Evolutionary conservation across 1,140 invertebrate genomes (phyloP).

Genomic region (Drosophila orosa): DNA sequence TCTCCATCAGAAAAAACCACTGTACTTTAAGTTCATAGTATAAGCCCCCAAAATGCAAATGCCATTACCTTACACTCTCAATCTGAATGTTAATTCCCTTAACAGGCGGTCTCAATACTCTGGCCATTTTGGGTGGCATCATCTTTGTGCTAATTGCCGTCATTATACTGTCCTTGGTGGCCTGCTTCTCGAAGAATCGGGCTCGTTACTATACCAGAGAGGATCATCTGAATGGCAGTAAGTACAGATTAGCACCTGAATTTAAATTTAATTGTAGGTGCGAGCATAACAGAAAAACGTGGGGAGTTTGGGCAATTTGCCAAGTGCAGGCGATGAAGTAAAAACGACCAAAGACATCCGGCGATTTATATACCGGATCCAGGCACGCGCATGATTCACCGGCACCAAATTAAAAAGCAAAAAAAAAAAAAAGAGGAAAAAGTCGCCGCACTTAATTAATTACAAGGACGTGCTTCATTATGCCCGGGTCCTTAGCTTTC

Average conservation of each 20-base stretch:
- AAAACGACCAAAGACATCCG: conserved; percentile 51
- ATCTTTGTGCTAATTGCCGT: conserved; percentile 82
- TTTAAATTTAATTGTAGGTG: conserved; percentile 50
- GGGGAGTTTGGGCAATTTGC: conserved; percentile 38
- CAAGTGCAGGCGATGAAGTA: conserved; percentile 60
- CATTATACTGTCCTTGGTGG: conserved; percentile 84
- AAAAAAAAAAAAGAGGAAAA: conserved; percentile 33
- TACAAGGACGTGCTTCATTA: conserved; percentile 79
- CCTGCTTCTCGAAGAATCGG: conserved; percentile 87
- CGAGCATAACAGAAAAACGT: neutral
- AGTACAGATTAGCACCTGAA: conserved; percentile 47
- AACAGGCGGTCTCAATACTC: conserved; percentile 81
- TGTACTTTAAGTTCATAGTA: neutral
- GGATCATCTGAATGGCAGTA: conserved; percentile 85
- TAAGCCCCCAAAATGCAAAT: conserved; percentile 2
- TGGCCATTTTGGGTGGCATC: conserved; percentile 83
- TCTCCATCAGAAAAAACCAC: neutral
- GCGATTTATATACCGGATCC: conserved; percentile 54
- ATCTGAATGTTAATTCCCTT: conserved; percentile 10
- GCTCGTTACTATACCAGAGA: conserved; percentile 90
- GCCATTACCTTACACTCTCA: neutral
- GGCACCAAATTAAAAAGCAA: conserved; percentile 61
- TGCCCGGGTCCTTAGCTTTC: conserved; percentile 22
- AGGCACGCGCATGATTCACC: conserved; percentile 52
- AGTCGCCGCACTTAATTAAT: conserved; percentile 75